These are phyloP conservation scores for Equus quagga DNA, from an alignment of 2,113 vertebrate species.

Conservation along the genomic window DNA sequence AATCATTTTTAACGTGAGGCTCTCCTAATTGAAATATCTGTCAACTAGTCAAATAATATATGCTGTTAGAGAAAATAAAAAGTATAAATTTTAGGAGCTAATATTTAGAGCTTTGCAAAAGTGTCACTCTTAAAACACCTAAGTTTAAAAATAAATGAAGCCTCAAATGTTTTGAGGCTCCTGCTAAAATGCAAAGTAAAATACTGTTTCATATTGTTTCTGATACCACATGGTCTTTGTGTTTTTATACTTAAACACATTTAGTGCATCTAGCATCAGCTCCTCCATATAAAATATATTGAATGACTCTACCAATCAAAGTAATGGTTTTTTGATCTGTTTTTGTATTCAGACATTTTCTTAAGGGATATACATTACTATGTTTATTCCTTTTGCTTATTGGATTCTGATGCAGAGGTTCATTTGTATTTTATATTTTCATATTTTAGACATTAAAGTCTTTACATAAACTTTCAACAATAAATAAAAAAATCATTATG, in stretches of 20 bases:
- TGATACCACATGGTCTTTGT: conserved; percentile 10
- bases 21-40: conserved; percentile 65
- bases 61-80: conserved; percentile 59
- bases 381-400: conserved; percentile 2
- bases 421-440: conserved; percentile 52
- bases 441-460: neutral
- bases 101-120: conserved; percentile 56
- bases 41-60: conserved; percentile 62
- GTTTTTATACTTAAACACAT: conserved; percentile 1
- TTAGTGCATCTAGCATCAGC: conserved; percentile 36
- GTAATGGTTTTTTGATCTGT: neutral
- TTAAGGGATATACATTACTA: neutral
- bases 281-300: conserved; percentile 52
- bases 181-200: conserved; percentile 54
- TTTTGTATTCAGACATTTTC: conserved; percentile 21
- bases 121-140: conserved; percentile 58
- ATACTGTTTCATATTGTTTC: neutral
- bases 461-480: conserved; percentile 29
- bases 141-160: conserved; percentile 66
- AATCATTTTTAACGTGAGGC: conserved; percentile 59
- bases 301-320: conserved; percentile 35
- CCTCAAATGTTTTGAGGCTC: conserved; percentile 65
- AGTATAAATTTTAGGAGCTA: conserved; percentile 52
- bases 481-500: conserved; percentile 7
- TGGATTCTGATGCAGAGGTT: neutral